These are phyloP conservation scores for Albula goreensis DNA, from an alignment of 2,113 vertebrate genomes.

Conservation along the genomic window DNA sequence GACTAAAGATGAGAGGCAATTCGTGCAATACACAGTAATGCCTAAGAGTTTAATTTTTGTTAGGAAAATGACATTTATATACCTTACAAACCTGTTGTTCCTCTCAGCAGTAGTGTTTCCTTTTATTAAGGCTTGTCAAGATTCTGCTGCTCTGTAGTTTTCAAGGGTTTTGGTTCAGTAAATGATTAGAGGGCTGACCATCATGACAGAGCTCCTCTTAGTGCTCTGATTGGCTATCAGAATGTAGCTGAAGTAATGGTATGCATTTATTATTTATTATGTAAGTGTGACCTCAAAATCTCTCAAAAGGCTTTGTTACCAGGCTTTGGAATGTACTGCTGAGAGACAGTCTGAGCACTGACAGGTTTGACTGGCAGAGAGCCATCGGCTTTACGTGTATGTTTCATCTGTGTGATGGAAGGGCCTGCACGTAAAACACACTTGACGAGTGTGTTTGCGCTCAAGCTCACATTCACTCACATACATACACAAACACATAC, in stretches of 20 bases:
- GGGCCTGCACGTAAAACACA: neutral
- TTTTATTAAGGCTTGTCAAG: neutral
- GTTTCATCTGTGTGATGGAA: constrained; percentile 41
- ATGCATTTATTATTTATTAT: neutral
- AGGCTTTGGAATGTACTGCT: neutral
- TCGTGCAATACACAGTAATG: too few relatives aligned
- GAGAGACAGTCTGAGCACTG: neutral
- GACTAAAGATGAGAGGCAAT: too few relatives aligned
- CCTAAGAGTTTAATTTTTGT: too few relatives aligned
- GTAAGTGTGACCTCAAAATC: neutral
- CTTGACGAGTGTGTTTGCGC: too few relatives aligned
- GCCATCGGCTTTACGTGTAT: neutral
- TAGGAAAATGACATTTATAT: too few relatives aligned
- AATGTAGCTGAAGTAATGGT: neutral
- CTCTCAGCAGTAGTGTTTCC: too few relatives aligned
- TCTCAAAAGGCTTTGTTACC: neutral
- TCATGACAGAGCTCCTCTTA: neutral
- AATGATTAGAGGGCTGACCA: neutral
- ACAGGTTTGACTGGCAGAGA: neutral
- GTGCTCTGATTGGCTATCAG: neutral
- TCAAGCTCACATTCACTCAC: constrained; percentile 37
- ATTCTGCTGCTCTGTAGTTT: neutral
- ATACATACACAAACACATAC: constrained; percentile 43
- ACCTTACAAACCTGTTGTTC: too few relatives aligned
- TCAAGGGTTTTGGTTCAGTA: neutral